Conservation (phyloP, 1,140 invertebrate species). For the Dendroctonus valens region DNA sequence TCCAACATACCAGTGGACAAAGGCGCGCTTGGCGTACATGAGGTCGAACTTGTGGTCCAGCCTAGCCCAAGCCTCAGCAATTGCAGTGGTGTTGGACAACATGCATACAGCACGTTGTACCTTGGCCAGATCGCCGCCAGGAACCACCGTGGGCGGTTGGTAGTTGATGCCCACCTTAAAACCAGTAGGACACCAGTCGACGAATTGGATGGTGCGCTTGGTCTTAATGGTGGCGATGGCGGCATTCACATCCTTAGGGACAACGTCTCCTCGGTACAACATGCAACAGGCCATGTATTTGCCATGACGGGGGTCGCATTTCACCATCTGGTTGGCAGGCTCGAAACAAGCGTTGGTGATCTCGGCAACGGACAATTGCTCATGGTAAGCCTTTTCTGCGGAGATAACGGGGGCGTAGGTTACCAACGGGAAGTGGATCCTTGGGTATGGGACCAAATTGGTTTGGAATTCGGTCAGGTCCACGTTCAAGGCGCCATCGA, state of each 20-base stretch:
- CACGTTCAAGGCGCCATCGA: slow-evolving; percentile 74
- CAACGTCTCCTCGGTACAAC: slow-evolving; percentile 66
- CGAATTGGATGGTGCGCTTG: slow-evolving; percentile 59
- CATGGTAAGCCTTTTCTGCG: slow-evolving; percentile 48
- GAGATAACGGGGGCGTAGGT: slow-evolving; percentile 66
- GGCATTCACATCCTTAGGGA: slow-evolving; percentile 52
- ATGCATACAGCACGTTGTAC: slow-evolving; percentile 67
- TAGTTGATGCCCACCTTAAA: slow-evolving; percentile 62
- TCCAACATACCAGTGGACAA: slow-evolving; percentile 76
- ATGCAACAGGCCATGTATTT: slow-evolving; percentile 75
- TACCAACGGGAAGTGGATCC: slow-evolving; percentile 70
- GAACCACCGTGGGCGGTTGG: slow-evolving; percentile 72
- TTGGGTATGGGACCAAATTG: slow-evolving; percentile 66
- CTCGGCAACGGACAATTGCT: slow-evolving; percentile 66
- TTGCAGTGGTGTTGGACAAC: slow-evolving; percentile 49
- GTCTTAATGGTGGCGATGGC: slow-evolving; percentile 77
- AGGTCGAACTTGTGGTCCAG: slow-evolving; percentile 80
- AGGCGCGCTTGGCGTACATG: slow-evolving; percentile 75
- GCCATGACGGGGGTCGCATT: slow-evolving; percentile 64
- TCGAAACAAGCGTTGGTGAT: slow-evolving; percentile 58
- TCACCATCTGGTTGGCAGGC: slow-evolving; percentile 63
- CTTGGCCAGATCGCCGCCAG: slow-evolving; percentile 65
- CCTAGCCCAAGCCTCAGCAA: slow-evolving; percentile 63
- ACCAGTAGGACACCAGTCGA: too few relatives aligned
- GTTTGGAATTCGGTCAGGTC: slow-evolving; percentile 81